Conservation (phyloP, 2,888 invertebrate genomes). For the Stenichneumon culpator region DNA sequence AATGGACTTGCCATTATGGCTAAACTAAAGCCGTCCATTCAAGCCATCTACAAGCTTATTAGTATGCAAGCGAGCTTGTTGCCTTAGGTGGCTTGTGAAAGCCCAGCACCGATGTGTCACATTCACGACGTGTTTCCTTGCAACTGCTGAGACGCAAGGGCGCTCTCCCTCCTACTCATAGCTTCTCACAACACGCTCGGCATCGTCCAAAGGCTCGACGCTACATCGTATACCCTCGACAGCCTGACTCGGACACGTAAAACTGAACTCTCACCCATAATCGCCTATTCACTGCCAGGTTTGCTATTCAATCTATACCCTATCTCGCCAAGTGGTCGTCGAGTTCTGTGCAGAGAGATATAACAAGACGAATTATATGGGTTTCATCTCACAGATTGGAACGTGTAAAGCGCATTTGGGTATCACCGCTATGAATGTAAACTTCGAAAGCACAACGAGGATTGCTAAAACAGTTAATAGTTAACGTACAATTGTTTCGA, state of each 20-base stretch:
- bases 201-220: slow-evolving; percentile 34
- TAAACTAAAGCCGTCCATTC: slow-evolving; percentile 82
- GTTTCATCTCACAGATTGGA: slow-evolving; percentile 34
- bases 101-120: slow-evolving; percentile 79
- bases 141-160: slow-evolving; percentile 69
- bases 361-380: slow-evolving; percentile 32
- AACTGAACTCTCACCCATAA: slow-evolving; percentile 19
- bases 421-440: not conserved
- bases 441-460: not conserved
- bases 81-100: slow-evolving; percentile 82
- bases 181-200: slow-evolving; percentile 70
- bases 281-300: slow-evolving; percentile 57
- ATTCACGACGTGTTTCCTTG: slow-evolving; percentile 80
- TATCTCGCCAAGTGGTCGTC: slow-evolving; percentile 44
- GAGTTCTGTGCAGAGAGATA: slow-evolving; percentile 19
- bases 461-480: too few relatives aligned
- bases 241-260: slow-evolving; percentile 49
- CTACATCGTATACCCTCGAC: slow-evolving; percentile 25
- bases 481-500: too few relatives aligned
- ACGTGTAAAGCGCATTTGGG: slow-evolving; percentile 9
- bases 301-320: slow-evolving; percentile 25
- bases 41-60: slow-evolving; percentile 82
- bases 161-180: slow-evolving; percentile 17
- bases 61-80: slow-evolving; percentile 84
- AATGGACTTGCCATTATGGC: slow-evolving; percentile 83